Base-by-base conservation (phyloP, 2,888 invertebrate genomes). In the Laothoe populi region DNA sequence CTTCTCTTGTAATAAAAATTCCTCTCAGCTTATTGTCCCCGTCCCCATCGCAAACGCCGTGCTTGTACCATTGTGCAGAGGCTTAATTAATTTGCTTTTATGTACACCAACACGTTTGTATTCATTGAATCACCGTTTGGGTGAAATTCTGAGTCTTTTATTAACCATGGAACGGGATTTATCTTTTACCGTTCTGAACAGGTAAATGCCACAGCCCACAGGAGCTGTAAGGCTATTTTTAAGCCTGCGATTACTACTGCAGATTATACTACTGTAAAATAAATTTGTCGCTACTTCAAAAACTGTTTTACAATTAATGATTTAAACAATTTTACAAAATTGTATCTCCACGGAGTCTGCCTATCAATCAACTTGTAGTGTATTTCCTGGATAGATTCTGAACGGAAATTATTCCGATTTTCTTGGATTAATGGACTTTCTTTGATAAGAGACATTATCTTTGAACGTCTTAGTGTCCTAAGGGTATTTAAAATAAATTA, bases 11-110 rank as follows among this genome's bases (percentile, higher is more conserved):
- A 40, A 60, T 60, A 8, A 35, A 53, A 53, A 53, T 53, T 35
- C 53, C 53, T 31, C 49, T 13, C 21, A 44, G 48, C 24, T 23
- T 23, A 24, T 44, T 45, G 5, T 23, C 57, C 57, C 49, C 24
- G 74, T 74, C 73, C 75, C 73, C 78, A 78, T 69, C 74, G 67
- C 75, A 83, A 83, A 82, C 81, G 23, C 81, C 79, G 79, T 78
- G 85, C 83, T 84, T 84, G 84, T 82, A 81, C 78, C 80, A 66
- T 70, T 68, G 77, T 76, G 82, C 86, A 87, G 84, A 72, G 77
- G 82, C 80, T 86, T 88, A 87, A 89, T 89, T 87, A 89, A 89
- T 89, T 88, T 82, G 83, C 86, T 86, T 88, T 87, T 85, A 85
- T 83, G 81, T 75, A 78, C 76, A 76, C 79, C 53, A 79, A 74